A percentile compares a stretch with the other conserved stretches of the same genome.
These are phyloP conservation scores for Microcebus tavaratra DNA, from an alignment of 2,113 vertebrate genomes.

Conservation along the genomic window DNA sequence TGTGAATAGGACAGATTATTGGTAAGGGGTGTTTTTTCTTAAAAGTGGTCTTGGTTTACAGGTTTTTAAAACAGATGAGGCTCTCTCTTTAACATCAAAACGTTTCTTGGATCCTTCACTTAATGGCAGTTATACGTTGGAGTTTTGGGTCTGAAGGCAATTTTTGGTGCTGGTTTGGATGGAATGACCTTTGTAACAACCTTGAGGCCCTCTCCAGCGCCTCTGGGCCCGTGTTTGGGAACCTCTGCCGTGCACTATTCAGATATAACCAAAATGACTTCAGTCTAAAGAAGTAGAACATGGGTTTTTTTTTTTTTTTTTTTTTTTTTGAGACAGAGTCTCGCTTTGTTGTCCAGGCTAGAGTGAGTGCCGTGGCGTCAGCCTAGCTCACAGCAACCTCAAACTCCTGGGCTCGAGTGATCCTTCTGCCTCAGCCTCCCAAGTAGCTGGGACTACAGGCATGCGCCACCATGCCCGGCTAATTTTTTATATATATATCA, in stretches of 20 bases:
- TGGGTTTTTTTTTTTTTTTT: too few species aligned
- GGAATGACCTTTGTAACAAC: background rate
- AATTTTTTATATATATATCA: too few species aligned
- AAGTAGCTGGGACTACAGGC: too few species aligned
- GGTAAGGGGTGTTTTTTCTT: background rate
- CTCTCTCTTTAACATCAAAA: conserved; percentile 11
- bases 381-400: too few species aligned
- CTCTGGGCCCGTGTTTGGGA: background rate
- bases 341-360: too few species aligned
- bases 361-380: too few species aligned
- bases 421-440: too few species aligned
- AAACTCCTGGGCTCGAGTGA: too few species aligned
- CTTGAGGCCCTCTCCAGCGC: background rate
- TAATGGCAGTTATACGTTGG: background rate
- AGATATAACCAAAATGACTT: background rate
- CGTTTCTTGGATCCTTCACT: background rate
- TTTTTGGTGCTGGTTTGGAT: background rate
- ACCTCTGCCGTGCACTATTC: background rate
- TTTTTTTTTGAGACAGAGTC: too few species aligned
- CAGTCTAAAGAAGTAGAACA: background rate
- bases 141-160: background rate
- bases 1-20: background rate
- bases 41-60: background rate
- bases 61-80: background rate
- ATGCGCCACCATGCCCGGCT: too few species aligned